Evolutionary conservation across 2,888 invertebrate species (phyloP).

Genomic region (Lepidonotus clava): DNA sequence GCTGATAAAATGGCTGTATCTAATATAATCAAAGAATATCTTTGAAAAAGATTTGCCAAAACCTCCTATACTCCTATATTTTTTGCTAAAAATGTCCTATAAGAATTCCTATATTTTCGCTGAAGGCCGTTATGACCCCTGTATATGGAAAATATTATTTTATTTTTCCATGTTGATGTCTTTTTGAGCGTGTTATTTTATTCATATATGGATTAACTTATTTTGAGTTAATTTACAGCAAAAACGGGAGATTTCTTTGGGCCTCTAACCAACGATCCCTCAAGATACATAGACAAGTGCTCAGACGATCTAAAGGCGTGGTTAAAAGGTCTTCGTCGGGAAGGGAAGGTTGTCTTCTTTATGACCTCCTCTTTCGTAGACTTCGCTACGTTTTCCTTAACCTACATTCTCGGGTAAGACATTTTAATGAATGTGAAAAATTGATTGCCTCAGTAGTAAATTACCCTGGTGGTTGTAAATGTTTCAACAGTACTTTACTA

Average conservation of each 20-base stretch:
- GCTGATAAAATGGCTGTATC: too few relatives aligned
- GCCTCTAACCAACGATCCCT: constrained; percentile 83
- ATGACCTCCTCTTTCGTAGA: constrained; percentile 88
- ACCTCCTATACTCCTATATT: too few relatives aligned
- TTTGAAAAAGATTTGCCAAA: too few relatives aligned
- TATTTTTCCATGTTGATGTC: not conserved
- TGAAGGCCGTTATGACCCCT: too few relatives aligned
- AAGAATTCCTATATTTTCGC: too few relatives aligned
- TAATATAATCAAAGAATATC: too few relatives aligned
- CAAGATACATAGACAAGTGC: constrained; percentile 84
- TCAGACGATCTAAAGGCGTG: constrained; percentile 81
- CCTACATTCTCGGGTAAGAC: constrained; percentile 84
- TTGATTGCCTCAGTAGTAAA: too few relatives aligned
- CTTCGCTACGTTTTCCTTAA: constrained; percentile 85
- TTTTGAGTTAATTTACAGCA: constrained; percentile 65
- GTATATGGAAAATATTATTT: not conserved
- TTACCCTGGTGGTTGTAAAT: too few relatives aligned
- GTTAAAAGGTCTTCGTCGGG: constrained; percentile 83
- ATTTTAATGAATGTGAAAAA: too few relatives aligned
- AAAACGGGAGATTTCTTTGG: constrained; percentile 85
- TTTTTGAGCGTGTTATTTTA: not conserved
- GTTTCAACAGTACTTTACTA: too few relatives aligned
- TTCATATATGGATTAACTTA: not conserved
- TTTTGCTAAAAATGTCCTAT: too few relatives aligned
- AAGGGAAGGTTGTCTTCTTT: constrained; percentile 84